Percentiles rank a stretch among this genome's conserved stretches.
Conservation (phyloP, 2,888 invertebrate species). For the Heliconius cydno region DNA sequence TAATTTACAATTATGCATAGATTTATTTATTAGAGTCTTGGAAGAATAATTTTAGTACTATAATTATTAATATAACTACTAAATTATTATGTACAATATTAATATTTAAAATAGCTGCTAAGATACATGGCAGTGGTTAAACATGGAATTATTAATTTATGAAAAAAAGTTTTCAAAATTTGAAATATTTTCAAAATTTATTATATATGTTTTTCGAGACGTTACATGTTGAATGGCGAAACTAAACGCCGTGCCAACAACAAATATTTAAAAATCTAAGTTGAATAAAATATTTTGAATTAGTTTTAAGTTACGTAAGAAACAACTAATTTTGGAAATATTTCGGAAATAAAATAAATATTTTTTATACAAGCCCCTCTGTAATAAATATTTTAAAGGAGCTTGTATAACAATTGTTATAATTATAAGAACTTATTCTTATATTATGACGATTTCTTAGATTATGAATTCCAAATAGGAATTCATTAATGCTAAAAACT, state of each 20-base stretch:
- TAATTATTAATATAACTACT: background rate
- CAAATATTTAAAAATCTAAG: background rate
- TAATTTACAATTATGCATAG: background rate
- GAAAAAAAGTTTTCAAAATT: background rate
- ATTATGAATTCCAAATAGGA: too few relatives aligned
- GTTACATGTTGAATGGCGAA: background rate
- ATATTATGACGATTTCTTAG: slow-evolving; percentile 17
- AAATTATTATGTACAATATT: slow-evolving; percentile 7
- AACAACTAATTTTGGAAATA: background rate
- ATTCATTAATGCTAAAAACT: background rate
- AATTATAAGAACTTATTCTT: background rate
- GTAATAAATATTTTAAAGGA: background rate
- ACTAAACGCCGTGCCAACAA: background rate
- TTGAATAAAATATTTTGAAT: background rate
- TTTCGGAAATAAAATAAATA: background rate
- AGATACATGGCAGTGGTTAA: slow-evolving; percentile 17
- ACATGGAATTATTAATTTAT: background rate
- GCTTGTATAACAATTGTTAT: background rate
- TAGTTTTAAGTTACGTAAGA: background rate
- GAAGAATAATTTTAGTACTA: background rate
- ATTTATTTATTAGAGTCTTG: background rate
- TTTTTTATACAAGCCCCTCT: background rate
- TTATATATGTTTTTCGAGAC: background rate
- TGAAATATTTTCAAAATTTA: slow-evolving; percentile 3
- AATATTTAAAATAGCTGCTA: background rate